Evolutionary conservation across 2,888 invertebrate genomes (phyloP), one percentile per base, ranked within the genome.

Genomic region (Cerastis leucographa): DNA sequence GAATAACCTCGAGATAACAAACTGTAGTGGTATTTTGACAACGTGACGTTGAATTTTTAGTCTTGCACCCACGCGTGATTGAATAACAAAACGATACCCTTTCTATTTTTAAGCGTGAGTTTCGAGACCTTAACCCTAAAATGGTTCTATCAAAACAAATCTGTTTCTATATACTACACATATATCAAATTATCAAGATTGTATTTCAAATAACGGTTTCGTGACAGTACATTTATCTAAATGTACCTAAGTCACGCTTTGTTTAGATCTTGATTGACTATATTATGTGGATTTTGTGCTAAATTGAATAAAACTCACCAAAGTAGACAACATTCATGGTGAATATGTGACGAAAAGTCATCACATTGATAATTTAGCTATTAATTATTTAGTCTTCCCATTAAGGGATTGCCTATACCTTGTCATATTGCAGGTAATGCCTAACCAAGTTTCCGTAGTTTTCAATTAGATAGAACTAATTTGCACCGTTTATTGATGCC

Each of bases 81-180:
- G 79, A 86, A 83, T 81, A 85, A 72, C 81, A 80, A 81, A 81
- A 68, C 74, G 76, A 78, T 71, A 74, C 68, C 85, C 87, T 84
- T 89, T 88, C 87, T 80, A 85, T 85, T 85, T 88, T 81, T 78
- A 78, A 77, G 35, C 88, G 87, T 89, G 88, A 78, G 68, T 77
- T 80, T 71, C 71, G 42, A 79, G 87, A 81, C 89, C 88, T 86
- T 83, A 78, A 87, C 80, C 76, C 67, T 75, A 74, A 80, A 75
- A 71, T 59, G 12, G 73, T 75, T 85, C 62, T 69, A 78, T 76
- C 80, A 78, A 76, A 73, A 76, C 72, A 67, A 72, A 76, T 78
- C 35, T 65, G 42, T 74, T 74, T 44, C n/a, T 70, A 40, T n/a
- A 59, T 54, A 67, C 69, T 29, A 71, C 7, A n/a, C 6, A 67